Percentiles rank a stretch among this genome's conserved stretches.
These are phyloP conservation scores for Bombus difficillimus DNA, from an alignment of 1,140 invertebrate genomes.

Conservation along the genomic window DNA sequence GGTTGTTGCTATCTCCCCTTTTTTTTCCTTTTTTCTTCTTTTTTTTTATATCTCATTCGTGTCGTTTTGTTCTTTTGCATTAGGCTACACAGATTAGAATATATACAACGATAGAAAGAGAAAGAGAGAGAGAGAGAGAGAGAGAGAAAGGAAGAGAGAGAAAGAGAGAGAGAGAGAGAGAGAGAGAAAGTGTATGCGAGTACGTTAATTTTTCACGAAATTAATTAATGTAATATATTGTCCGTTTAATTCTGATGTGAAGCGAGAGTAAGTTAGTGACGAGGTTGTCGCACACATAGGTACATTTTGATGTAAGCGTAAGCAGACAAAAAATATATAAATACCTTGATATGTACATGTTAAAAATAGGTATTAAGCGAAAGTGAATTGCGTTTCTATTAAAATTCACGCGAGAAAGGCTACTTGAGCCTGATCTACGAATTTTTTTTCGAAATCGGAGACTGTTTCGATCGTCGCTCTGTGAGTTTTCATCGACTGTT, in stretches of 20 bases:
- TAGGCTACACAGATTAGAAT: conserved; percentile 44
- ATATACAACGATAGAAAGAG: conserved; percentile 8
- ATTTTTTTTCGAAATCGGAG: conserved; percentile 1
- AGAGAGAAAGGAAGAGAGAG: background rate
- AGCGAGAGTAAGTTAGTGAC: conserved; percentile 26
- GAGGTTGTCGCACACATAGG: conserved; percentile 34
- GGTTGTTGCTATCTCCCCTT: conserved; percentile 55
- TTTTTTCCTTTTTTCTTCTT: conserved; percentile 7
- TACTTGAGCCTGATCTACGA: conserved; percentile 26
- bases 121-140: background rate
- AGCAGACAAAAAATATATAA: conserved; percentile 47
- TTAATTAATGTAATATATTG: conserved; percentile 69
- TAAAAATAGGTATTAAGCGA: conserved; percentile 60
- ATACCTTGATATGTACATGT: conserved; percentile 50
- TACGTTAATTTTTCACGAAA: conserved; percentile 48
- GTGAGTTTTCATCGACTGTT: conserved; percentile 34
- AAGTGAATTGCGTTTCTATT: conserved; percentile 53
- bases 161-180: background rate
- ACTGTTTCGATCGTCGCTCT: conserved; percentile 2
- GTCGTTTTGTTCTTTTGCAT: conserved; percentile 52
- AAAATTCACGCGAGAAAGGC: background rate
- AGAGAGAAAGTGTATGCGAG: conserved; percentile 7
- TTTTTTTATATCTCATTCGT: conserved; percentile 26
- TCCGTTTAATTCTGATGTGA: conserved; percentile 36
- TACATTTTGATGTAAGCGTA: conserved; percentile 1